Base-by-base conservation (phyloP, 2,888 invertebrate species). In the Drosophila paranaensis region DNA sequence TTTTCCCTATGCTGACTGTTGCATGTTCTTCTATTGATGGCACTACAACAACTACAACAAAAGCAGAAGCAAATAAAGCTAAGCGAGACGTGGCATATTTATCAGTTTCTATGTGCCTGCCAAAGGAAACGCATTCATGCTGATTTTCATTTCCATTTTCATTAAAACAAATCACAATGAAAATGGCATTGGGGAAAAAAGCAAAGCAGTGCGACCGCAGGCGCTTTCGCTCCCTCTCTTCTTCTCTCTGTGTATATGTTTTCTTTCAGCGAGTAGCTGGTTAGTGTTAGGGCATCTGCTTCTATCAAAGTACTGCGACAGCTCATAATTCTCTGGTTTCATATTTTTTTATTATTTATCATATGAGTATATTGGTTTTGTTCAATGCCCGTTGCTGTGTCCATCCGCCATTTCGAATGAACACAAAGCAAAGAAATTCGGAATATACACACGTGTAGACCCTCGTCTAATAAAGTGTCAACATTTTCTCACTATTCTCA, bases 141-240 rank as follows among this genome's bases (percentile, higher is more conserved):
- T 76, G 83, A 77, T 85, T 85, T 82, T 79, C 82, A 80, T 71
- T 81, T 81, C 60, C 85, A 85, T 77, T 77, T 77, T 77, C 79
- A 79, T 84, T 85, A 85, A 84, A 87, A 87, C 84, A 85, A 85
- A 82, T 85, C 87, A 85, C 79, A 84, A 84, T 79, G 84, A 82
- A 85, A 85, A 84, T 87, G 85, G 82, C 87, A 82, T 87, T 87
- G 84, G 82, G 74, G 81, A 81, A 71, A 70, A 76, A 71, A 65
- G 79, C 82, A 84, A 78, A 80, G 76, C 79, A 50, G 46, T 66
- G 79, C 62, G 63, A 71, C 86, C 83, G 76, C 82, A 64, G 86
- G 83, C 83, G 64, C 42, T 20, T 58, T 48, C n/a, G 25, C 16
- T 20, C 10, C 20, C 13, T 20, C 11, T n/a, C 40, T n/a, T 6